Conservation (phyloP, 2,113 vertebrate species). For the Hyla sarda region DNA sequence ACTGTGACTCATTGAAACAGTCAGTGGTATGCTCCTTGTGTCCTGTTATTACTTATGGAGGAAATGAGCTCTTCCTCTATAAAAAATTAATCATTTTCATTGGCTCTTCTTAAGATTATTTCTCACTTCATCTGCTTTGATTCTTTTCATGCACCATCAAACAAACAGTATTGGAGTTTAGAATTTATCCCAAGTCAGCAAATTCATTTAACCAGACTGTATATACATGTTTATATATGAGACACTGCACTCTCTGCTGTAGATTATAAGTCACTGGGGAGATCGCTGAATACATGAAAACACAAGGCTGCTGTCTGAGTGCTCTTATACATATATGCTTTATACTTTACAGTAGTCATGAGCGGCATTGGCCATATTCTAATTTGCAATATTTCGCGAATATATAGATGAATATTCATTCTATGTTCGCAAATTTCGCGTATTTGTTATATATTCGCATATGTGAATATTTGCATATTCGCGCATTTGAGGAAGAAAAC, state of each 20-base stretch:
- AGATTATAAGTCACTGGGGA: background rate
- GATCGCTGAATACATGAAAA: background rate
- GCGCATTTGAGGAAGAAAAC: no score
- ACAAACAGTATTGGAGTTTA: background rate
- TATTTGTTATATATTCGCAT: no score
- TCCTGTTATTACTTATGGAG: constrained; percentile 41
- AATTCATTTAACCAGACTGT: background rate
- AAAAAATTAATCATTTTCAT: background rate
- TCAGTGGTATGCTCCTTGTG: background rate
- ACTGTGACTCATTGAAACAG: constrained; percentile 18
- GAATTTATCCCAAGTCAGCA: background rate
- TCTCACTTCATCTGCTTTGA: background rate
- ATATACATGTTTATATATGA: background rate
- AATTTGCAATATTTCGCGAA: no score
- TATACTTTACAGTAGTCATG: background rate
- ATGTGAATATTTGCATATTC: no score
- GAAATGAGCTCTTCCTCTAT: constrained; percentile 12
- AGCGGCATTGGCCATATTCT: no score
- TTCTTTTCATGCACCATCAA: background rate
- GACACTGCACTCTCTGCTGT: background rate
- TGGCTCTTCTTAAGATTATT: background rate
- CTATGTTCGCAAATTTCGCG: no score
- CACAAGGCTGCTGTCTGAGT: background rate
- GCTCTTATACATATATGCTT: background rate
- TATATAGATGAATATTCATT: no score